Base-by-base conservation (phyloP, 2,113 vertebrate genomes). In the Triplophysa dalaica region DNA sequence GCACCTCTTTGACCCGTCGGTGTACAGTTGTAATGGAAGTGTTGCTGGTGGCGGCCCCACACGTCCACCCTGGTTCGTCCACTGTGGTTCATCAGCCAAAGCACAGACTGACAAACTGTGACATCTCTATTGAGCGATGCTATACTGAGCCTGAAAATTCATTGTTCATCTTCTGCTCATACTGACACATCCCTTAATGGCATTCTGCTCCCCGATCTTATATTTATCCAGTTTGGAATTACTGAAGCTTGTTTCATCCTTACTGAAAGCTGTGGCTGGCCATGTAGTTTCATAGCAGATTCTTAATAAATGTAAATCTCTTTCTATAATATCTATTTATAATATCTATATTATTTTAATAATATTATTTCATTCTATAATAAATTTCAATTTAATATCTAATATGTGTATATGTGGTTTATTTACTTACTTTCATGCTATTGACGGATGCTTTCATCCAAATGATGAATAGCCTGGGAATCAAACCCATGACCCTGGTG, bases 191-290 rank as follows among this genome's bases (percentile, higher is more conserved):
- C 22, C 10, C 17, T 43, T 80, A 76, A 62, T 78, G 69, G 78
- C 29, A 56, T 45, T 8, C 61, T 64, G 45, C 69, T 80, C 33
- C 41, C 63, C 65, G 81, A 76, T 82, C 78, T 65, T 85, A 68
- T 70, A 82, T 84, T 75, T 82, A 80, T 78, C 58, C 74, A 12
- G 81, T 75, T 87, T 77, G 70, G 54, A 56, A 76, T 65, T 48
- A 75, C 75, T 69, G 73, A 85, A 58, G 72, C 29, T 79, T 76
- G 54, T 74, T 77, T 50, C 75, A 26, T 75, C 61, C 68, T 16
- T 66, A 21, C 41, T 16, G 33, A 78, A 41, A 76, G 26, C 68
- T 66, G 22, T 52, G 69, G 70, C 52, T 60, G 38, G 38, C 14
- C 17, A 17, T 54, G 4, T 52, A 17, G 43, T 45, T 45, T 12